phyloP scores from a whole-genome alignment of 2,888 invertebrate species.

The Phortica magna region DNA sequence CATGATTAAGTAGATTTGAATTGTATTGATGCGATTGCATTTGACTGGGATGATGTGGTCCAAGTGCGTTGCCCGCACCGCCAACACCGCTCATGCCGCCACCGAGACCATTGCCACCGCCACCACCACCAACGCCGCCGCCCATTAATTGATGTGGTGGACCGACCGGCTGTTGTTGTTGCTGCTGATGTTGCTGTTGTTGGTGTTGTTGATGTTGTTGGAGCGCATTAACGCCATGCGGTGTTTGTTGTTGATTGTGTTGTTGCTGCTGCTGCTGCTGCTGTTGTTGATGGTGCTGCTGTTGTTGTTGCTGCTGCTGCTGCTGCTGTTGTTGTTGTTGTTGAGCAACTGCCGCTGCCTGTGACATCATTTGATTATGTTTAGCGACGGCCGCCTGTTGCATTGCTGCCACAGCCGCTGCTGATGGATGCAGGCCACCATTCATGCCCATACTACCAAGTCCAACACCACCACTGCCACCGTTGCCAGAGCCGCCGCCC shows the following conservation, averaged over 20 bases:
- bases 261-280: constrained; percentile 75
- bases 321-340: constrained; percentile 75
- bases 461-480: constrained; percentile 74
- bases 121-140: constrained; percentile 66
- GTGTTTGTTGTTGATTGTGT: constrained; percentile 77
- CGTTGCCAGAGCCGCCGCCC: constrained; percentile 75
- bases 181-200: constrained; percentile 77
- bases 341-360: constrained; percentile 75
- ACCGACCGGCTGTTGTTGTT: constrained; percentile 76
- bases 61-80: constrained; percentile 50
- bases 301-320: constrained; percentile 76
- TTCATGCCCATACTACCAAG: constrained; percentile 68
- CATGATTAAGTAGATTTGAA: constrained; percentile 77
- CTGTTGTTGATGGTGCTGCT: constrained; percentile 79
- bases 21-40: constrained; percentile 78
- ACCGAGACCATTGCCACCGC: constrained; percentile 79
- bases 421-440: constrained; percentile 74
- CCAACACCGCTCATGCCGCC: constrained; percentile 73
- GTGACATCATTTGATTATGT: constrained; percentile 76
- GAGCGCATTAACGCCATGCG: constrained; percentile 54
- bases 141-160: constrained; percentile 79
- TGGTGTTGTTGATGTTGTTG: constrained; percentile 78
- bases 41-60: constrained; percentile 79
- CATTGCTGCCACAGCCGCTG: constrained; percentile 70
- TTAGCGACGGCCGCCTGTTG: constrained; percentile 75